Evolutionary conservation across 1,140 invertebrate species (phyloP).

Genomic region (Aethina tumida): DNA sequence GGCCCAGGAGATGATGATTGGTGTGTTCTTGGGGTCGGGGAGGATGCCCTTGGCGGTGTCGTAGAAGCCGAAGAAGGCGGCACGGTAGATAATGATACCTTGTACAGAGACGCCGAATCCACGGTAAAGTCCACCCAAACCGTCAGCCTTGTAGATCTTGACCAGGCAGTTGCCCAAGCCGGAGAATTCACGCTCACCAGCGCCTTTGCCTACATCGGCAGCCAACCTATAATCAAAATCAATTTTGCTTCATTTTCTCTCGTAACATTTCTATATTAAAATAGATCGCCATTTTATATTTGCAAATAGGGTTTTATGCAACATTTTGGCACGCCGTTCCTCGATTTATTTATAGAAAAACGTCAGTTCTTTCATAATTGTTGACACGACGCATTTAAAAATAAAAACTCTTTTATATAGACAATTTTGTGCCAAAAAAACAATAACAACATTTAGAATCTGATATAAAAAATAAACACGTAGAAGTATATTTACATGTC

Average conservation of each 20-base stretch:
- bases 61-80: slow-evolving; percentile 88
- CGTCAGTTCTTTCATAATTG: too few species aligned
- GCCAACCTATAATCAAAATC: slow-evolving; percentile 48
- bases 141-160: slow-evolving; percentile 79
- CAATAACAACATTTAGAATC: too few species aligned
- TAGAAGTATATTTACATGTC: too few species aligned
- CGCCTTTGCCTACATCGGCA: slow-evolving; percentile 71
- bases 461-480: too few species aligned
- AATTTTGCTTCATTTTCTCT: not conserved
- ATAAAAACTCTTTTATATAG: too few species aligned
- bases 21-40: slow-evolving; percentile 72
- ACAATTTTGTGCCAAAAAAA: too few species aligned
- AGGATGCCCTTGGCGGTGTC: slow-evolving; percentile 86
- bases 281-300: too few species aligned
- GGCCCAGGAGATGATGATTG: slow-evolving; percentile 65
- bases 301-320: too few species aligned
- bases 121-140: slow-evolving; percentile 72
- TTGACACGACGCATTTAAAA: too few species aligned
- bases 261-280: too few species aligned
- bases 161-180: slow-evolving; percentile 73
- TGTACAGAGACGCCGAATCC: slow-evolving; percentile 87
- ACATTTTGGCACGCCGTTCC: too few species aligned
- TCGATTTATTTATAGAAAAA: too few species aligned
- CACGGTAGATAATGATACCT: slow-evolving; percentile 79
- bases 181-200: slow-evolving; percentile 65